Base-by-base conservation (phyloP, 2,797 vertebrate genomes). In the Balearica regulorum region DNA sequence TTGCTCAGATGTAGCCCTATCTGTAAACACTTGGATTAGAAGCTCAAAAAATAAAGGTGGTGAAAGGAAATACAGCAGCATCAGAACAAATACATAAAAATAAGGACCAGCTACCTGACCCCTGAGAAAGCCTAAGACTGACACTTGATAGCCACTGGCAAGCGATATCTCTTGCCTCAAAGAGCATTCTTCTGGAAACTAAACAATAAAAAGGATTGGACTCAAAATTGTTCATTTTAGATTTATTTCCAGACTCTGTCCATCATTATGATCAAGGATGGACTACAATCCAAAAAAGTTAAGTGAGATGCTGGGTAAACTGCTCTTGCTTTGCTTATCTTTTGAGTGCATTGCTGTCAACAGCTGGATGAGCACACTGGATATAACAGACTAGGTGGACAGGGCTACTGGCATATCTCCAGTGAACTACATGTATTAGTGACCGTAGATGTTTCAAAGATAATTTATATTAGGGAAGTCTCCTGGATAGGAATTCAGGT, bases 261-360 rank as follows among this genome's bases (percentile, higher is more conserved):
- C 8, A 3, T 60, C 61, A 10, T 0, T 65, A 60, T 61, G 64
- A 39, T 10, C 1, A 0, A 13, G 11, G 37, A 10, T 2, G 48
- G n/a, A 41, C 16, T 16, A 16, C 48, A 89, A 54, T 64, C 25
- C 25, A 22, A 64, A 65, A 33, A 44, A 29, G 24, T 13, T 53
- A 33, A 24, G 4, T 1, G 14, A 60, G 33, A 16, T 14, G 26
- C 22, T 57, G 68, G 51, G 20, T 35, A 13, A 84, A 19, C 17
- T 25, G 48, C 69, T 66, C 22, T 0, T 49, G 55, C 29, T 58
- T 22, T 31, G 43, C 65, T 64, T 57, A 13, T 25, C 29, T 28
- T 69, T 12, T 4, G 33, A 39, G 35, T 2, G 20, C 5, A 9
- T 33, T 1, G 1, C 29, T 83, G 48, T 13, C 39, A 24, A 2